Percentiles rank a stretch among this genome's conserved stretches.
phyloP scores from a whole-genome alignment of 2,797 vertebrate genomes.

The Acanthis flammea region DNA sequence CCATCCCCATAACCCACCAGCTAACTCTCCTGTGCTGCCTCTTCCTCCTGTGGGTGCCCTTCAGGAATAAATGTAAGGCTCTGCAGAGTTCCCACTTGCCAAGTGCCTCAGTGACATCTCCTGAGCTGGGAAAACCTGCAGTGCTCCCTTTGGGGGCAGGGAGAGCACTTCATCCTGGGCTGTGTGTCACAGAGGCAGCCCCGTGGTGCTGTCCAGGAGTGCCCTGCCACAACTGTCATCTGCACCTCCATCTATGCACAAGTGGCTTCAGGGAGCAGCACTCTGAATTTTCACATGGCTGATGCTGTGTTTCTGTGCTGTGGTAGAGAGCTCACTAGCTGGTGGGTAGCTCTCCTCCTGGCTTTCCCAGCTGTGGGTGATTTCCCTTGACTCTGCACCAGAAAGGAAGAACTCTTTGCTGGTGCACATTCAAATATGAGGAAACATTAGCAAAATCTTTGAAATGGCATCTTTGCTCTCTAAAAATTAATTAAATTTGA shows the following conservation, averaged over 20 bases:
- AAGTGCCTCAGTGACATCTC: not conserved
- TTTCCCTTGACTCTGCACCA: not conserved
- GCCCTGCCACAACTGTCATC: not conserved
- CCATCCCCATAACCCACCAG: not conserved
- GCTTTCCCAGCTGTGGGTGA: not conserved
- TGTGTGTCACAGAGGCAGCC: not conserved
- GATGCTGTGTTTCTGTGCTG: not conserved
- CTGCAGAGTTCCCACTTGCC: not conserved
- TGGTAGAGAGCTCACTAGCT: not conserved
- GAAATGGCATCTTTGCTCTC: not conserved
- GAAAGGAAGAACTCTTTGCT: not conserved
- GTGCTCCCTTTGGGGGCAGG: not conserved
- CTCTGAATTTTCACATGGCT: not conserved
- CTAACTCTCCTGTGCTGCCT: not conserved
- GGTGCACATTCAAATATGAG: accelerated
- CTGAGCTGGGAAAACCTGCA: not conserved
- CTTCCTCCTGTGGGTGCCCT: not conserved
- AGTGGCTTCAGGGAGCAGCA: not conserved
- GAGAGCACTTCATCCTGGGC: not conserved
- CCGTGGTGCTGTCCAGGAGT: not conserved
- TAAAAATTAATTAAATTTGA: not conserved
- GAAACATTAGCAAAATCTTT: not conserved
- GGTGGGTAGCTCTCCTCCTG: not conserved
- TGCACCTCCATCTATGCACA: not conserved
- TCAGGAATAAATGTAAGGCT: not conserved